These are phyloP conservation scores for Mionectes macconnelli DNA, from an alignment of 2,113 vertebrate genomes.

Conservation along the genomic window DNA sequence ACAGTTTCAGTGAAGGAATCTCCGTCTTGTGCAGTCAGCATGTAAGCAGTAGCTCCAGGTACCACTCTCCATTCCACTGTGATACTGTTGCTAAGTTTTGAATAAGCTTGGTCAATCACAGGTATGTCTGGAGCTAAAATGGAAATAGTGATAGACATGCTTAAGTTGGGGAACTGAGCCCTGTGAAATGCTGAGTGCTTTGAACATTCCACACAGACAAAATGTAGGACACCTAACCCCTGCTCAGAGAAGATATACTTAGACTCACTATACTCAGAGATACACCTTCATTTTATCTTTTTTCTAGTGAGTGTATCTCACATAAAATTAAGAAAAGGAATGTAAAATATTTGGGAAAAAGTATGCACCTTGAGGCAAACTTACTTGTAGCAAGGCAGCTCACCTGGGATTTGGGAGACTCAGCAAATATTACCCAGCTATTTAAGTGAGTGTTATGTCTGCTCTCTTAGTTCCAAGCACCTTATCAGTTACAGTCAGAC, in stretches of 20 bases:
- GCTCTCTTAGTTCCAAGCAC: constrained; percentile 28
- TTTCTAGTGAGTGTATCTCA: too few species aligned
- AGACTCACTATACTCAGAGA: neutral
- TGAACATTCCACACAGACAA: neutral
- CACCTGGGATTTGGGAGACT: neutral
- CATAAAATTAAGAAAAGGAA: neutral
- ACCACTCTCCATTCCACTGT: constrained; percentile 86
- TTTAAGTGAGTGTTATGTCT: constrained; percentile 3
- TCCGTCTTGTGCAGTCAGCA: constrained; percentile 77
- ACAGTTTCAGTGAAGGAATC: constrained; percentile 77
- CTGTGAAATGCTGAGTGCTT: neutral
- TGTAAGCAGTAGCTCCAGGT: constrained; percentile 82
- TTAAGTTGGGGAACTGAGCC: neutral
- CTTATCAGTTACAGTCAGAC: constrained; percentile 21
- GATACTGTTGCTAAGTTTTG: constrained; percentile 88
- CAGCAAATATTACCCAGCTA: neutral
- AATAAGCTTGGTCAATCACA: constrained; percentile 82
- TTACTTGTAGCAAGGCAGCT: neutral
- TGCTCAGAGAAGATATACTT: neutral
- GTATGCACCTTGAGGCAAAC: neutral
- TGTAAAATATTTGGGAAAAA: neutral
- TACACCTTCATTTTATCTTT: too few species aligned
- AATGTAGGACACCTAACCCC: neutral
- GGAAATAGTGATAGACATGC: neutral
- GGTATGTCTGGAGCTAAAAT: constrained; percentile 84